phyloP scores from a whole-genome alignment of 2,888 invertebrate species.

The Orchesellides sinensis region DNA sequence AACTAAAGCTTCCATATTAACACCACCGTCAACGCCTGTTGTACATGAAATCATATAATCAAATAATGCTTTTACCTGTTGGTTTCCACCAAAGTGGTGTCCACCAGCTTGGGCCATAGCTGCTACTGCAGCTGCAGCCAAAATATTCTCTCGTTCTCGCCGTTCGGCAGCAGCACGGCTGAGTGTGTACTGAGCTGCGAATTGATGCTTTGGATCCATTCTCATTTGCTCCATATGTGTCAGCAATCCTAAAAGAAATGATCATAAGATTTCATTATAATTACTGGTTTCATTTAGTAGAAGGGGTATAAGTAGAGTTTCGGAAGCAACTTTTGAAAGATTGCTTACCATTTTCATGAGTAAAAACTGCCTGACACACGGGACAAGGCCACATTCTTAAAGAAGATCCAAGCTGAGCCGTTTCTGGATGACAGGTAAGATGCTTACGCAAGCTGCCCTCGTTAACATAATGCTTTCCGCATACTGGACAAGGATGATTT shows the following conservation, averaged over 20 bases:
- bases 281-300: no score
- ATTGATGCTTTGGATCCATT: constrained; percentile 97
- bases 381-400: constrained; percentile 97
- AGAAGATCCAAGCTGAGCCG: constrained; percentile 87
- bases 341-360: constrained; percentile 94
- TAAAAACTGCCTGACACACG: constrained; percentile 96
- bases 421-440: constrained; percentile 95
- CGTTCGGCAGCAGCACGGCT: constrained; percentile 94
- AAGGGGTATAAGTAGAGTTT: no score
- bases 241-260: constrained; percentile 83
- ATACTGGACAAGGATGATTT: constrained; percentile 96
- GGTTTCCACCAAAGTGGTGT: constrained; percentile 70
- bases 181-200: constrained; percentile 95
- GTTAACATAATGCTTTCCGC: constrained; percentile 97
- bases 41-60: no score
- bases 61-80: constrained; percentile 61
- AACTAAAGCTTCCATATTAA: no score
- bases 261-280: no score
- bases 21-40: no score
- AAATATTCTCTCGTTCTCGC: constrained; percentile 87
- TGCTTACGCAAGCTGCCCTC: constrained; percentile 95
- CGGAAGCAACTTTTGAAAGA: no score
- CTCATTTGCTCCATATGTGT: constrained; percentile 98
- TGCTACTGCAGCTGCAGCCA: constrained; percentile 78
- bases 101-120: constrained; percentile 78